Percentiles rank a stretch among this genome's conserved stretches.
Evolutionary conservation across 2,797 vertebrate species (phyloP).

Genomic region (Poliocrania exsul): DNA sequence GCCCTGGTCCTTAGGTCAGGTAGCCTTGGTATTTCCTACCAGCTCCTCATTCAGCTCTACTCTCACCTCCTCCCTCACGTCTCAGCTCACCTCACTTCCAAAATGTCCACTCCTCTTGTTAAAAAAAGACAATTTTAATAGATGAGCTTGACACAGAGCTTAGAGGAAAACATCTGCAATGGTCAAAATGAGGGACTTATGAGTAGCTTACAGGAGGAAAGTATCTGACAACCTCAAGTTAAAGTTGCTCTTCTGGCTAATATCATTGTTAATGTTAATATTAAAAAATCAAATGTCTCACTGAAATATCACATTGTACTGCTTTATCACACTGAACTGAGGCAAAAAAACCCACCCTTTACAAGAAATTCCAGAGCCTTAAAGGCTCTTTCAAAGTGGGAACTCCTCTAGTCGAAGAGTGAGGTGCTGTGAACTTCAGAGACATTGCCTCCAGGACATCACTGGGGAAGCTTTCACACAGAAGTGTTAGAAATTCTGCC

Average conservation of each 20-base stretch:
- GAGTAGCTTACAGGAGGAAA: neutral
- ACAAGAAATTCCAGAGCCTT: neutral
- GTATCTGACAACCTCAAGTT: neutral
- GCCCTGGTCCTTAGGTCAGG: neutral
- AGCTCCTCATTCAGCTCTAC: neutral
- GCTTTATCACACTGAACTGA: neutral
- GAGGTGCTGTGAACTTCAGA: conserved; percentile 9
- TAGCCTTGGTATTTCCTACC: neutral
- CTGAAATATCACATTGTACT: neutral
- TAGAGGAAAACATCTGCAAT: neutral
- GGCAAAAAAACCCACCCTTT: neutral
- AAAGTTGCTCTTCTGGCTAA: neutral
- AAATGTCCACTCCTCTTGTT: neutral
- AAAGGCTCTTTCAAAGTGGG: neutral
- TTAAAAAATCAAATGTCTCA: neutral
- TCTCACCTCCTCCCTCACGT: neutral
- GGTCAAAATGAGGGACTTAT: neutral
- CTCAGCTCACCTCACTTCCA: neutral
- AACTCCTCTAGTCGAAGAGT: neutral
- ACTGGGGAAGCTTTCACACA: neutral
- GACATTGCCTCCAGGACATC: neutral
- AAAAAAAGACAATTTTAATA: neutral
- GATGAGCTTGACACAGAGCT: neutral
- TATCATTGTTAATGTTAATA: neutral
- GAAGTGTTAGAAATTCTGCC: conserved; percentile 39